These are phyloP conservation scores for Camponotus vicinus DNA, from an alignment of 1,140 invertebrate genomes.

Conservation along the genomic window DNA sequence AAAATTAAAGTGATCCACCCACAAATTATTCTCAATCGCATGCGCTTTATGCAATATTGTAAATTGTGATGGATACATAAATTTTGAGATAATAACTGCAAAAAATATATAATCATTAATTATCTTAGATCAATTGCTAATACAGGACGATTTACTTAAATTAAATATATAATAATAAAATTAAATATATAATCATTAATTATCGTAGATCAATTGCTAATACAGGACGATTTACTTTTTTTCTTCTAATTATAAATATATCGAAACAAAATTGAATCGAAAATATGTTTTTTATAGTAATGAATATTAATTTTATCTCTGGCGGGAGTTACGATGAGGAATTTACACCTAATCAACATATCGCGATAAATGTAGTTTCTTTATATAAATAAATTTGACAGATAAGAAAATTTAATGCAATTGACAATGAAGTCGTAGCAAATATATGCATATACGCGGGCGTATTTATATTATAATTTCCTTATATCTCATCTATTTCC, in stretches of 20 bases:
- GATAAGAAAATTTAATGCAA: neutral
- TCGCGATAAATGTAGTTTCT: neutral
- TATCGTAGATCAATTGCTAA: neutral
- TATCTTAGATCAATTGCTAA: neutral
- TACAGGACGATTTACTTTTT: neutral
- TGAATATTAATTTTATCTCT: neutral
- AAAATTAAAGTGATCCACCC: neutral
- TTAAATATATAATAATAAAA: too few species aligned
- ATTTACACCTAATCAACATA: neutral
- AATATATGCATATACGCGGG: neutral
- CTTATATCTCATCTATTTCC: slow-evolving; percentile 7
- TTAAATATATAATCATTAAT: neutral
- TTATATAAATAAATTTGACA: neutral
- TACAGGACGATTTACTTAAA: neutral
- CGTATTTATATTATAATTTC: slow-evolving; percentile 13
- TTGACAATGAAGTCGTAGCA: neutral
- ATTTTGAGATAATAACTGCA: neutral
- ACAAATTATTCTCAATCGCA: neutral
- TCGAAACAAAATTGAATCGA: neutral
- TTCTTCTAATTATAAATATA: neutral
- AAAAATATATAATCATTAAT: neutral
- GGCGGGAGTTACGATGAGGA: too few species aligned
- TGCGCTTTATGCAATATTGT: neutral
- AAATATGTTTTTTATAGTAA: neutral
- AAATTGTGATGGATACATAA: neutral